These are phyloP conservation scores for Sebastes glaucus DNA, from an alignment of 2,797 vertebrate genomes.

Conservation along the genomic window DNA sequence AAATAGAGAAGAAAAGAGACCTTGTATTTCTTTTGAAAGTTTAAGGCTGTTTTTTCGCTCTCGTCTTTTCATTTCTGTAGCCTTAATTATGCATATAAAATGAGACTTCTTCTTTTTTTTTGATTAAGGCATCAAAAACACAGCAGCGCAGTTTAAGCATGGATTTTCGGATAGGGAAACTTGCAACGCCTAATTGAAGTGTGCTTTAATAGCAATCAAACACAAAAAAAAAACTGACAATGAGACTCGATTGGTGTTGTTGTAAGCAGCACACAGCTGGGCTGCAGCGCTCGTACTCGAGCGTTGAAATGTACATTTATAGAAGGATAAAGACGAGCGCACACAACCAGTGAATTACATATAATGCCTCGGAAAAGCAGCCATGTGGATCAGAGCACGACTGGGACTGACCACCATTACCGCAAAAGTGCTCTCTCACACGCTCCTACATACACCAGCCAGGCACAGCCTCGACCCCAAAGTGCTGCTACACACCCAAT, in stretches of 20 bases:
- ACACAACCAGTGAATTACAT: conserved; percentile 35
- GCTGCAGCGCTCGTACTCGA: not conserved
- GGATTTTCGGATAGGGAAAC: conserved; percentile 38
- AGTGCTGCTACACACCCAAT: conserved; percentile 62
- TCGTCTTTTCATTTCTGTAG: conserved; percentile 32
- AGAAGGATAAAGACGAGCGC: conserved; percentile 25
- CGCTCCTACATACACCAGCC: conserved; percentile 12
- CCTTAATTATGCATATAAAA: conserved; percentile 74
- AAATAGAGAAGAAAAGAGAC: conserved; percentile 23
- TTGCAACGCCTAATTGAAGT: conserved; percentile 55
- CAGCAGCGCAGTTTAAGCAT: conserved; percentile 40
- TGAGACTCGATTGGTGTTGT: conserved; percentile 24
- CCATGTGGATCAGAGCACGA: conserved; percentile 50
- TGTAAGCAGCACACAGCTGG: conserved; percentile 27
- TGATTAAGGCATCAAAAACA: conserved; percentile 69
- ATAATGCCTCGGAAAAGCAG: conserved; percentile 38
- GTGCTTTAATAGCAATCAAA: conserved; percentile 69
- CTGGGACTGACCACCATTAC: conserved; percentile 29
- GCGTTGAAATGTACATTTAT: not conserved
- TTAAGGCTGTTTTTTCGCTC: conserved; percentile 25
- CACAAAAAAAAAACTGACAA: conserved; percentile 46
- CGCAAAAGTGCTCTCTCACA: conserved; percentile 6
- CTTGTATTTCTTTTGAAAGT: conserved; percentile 63
- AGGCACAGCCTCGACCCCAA: conserved; percentile 25
- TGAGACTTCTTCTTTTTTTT: conserved; percentile 30